These are phyloP conservation scores for Aphyosemion australe DNA, from an alignment of 2,113 vertebrate species.

Conservation along the genomic window DNA sequence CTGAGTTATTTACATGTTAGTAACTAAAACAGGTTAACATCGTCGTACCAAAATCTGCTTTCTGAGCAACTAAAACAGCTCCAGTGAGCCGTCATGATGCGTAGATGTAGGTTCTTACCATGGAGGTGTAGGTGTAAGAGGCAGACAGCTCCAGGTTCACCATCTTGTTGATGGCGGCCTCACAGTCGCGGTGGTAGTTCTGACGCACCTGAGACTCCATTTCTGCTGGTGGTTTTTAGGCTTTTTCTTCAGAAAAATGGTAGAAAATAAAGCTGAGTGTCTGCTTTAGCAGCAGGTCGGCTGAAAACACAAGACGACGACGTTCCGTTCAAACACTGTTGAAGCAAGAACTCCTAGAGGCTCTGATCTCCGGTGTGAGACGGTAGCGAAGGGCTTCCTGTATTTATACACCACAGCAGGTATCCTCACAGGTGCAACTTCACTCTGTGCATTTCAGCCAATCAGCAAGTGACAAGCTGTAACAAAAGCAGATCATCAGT, in stretches of 20 bases:
- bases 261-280: too few species aligned
- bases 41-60: too few species aligned
- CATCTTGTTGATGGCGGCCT: constrained; percentile 83
- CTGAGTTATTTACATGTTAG: too few species aligned
- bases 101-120: constrained; percentile 71
- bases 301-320: constrained; percentile 55
- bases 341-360: constrained; percentile 76
- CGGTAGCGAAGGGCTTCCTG: accelerated
- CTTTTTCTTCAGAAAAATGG: too few species aligned
- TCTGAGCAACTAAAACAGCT: too few species aligned
- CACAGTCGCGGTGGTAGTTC: constrained; percentile 85
- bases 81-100: too few species aligned
- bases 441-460: too few species aligned
- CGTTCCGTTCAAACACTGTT: constrained; percentile 81
- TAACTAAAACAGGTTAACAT: too few species aligned
- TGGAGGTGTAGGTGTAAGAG: constrained; percentile 85
- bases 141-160: constrained; percentile 85
- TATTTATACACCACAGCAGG: constrained; percentile 48
- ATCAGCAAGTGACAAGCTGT: too few species aligned
- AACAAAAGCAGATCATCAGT: too few species aligned
- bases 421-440: too few species aligned
- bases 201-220: constrained; percentile 84
- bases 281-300: too few species aligned
- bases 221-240: constrained; percentile 28
- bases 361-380: constrained; percentile 16